phyloP scores from a whole-genome alignment of 2,113 vertebrate genomes.

The Cygnus atratus region DNA sequence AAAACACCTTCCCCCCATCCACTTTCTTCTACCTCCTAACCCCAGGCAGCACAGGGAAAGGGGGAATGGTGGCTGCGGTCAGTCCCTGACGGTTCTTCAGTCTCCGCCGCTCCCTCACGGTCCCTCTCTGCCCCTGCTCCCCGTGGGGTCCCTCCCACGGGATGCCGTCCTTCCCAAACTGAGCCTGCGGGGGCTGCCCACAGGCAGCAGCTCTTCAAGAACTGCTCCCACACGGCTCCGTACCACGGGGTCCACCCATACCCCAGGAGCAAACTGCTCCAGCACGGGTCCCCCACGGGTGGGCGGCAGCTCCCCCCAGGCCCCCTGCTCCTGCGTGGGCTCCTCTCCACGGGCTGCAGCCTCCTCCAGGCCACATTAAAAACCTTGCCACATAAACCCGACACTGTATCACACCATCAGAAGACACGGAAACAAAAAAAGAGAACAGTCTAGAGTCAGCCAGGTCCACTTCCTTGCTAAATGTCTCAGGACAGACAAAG shows the following conservation, averaged over 20 bases:
- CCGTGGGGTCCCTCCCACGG: neutral
- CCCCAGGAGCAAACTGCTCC: no score
- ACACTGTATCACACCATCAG: neutral
- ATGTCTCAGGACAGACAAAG: neutral
- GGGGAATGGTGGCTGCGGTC: neutral
- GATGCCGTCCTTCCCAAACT: no score
- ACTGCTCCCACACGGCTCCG: no score
- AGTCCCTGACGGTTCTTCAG: neutral
- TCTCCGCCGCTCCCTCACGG: neutral
- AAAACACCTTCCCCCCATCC: neutral
- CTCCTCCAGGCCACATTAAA: neutral
- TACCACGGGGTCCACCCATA: no score
- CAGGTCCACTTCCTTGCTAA: neutral
- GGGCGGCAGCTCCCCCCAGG: no score
- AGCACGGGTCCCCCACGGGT: no score
- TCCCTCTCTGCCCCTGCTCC: neutral
- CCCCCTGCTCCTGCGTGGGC: no score
- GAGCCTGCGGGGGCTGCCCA: no score
- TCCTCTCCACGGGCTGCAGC: no score
- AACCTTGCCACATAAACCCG: neutral
- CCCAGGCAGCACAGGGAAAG: neutral
- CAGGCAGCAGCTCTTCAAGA: no score
- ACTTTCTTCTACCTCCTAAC: neutral
- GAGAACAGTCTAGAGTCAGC: neutral
- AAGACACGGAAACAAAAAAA: neutral